These are phyloP conservation scores for Lethrus apterus DNA, from an alignment of 1,140 invertebrate genomes.

Conservation along the genomic window DNA sequence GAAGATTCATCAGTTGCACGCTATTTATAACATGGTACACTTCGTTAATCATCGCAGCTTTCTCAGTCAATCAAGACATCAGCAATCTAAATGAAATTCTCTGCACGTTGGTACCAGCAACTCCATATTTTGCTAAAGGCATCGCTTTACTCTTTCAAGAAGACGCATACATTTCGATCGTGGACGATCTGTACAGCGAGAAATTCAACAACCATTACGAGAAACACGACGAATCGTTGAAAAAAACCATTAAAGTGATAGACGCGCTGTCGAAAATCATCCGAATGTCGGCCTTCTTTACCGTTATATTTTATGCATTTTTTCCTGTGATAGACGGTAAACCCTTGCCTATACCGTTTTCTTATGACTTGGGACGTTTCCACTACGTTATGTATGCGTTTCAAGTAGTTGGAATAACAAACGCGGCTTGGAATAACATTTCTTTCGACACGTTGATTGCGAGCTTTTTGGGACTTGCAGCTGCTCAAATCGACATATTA, in stretches of 20 bases:
- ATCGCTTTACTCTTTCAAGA: constrained; percentile 1
- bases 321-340: constrained; percentile 8
- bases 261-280: constrained; percentile 3
- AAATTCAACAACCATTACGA: constrained; percentile 14
- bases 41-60: too few species aligned
- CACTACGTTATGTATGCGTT: constrained; percentile 8
- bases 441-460: constrained; percentile 14
- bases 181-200: constrained; percentile 6
- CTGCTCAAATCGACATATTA: constrained; percentile 15
- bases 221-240: constrained; percentile 1
- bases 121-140: constrained; percentile 8
- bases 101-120: constrained; percentile 10
- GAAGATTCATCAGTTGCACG: too few species aligned
- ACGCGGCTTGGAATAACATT: constrained; percentile 10
- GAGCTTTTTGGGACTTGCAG: constrained; percentile 14
- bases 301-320: constrained; percentile 5
- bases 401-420: constrained; percentile 11
- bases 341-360: constrained; percentile 14
- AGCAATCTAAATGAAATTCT: constrained; percentile 14
- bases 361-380: constrained; percentile 11
- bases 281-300: background rate
- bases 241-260: constrained; percentile 3
- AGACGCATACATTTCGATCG: background rate
- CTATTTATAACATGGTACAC: too few species aligned
- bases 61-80: too few species aligned